Percentiles rank a stretch among this genome's conserved stretches.
Conservation (phyloP, 2,113 vertebrate species). For the Sylvia atricapilla region DNA sequence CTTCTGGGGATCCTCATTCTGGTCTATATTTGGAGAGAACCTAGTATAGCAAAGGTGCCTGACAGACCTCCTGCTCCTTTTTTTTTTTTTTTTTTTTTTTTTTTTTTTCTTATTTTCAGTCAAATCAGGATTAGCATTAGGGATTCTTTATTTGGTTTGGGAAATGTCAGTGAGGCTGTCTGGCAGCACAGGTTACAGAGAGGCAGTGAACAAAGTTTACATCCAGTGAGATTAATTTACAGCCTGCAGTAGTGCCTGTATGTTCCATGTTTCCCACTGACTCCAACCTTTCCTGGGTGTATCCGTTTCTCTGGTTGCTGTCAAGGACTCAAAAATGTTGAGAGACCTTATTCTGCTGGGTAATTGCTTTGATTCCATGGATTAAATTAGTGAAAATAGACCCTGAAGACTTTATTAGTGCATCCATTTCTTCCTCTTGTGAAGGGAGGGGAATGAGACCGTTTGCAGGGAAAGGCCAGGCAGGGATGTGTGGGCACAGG, state of each 20-base stretch:
- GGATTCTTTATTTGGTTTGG: background rate
- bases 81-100: too few species aligned
- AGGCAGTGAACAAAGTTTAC: background rate
- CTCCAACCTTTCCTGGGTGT: background rate
- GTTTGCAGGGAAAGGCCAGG: background rate
- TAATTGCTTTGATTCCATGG: background rate
- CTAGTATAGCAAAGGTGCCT: background rate
- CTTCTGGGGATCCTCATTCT: background rate
- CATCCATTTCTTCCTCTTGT: background rate
- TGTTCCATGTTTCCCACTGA: background rate
- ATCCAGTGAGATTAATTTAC: background rate
- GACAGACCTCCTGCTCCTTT: background rate
- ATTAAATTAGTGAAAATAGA: background rate
- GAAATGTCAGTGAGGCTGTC: background rate
- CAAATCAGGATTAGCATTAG: background rate
- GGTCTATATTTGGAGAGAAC: background rate
- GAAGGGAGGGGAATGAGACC: background rate
- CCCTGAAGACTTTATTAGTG: background rate
- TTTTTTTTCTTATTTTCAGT: background rate
- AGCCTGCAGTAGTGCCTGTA: background rate
- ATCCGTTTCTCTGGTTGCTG: background rate
- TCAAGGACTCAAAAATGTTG: background rate
- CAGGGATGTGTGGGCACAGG: background rate
- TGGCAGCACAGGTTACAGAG: background rate
- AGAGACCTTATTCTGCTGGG: background rate